Percentiles rank a stretch among this genome's conserved stretches.
Evolutionary conservation across 2,797 vertebrate genomes (phyloP).

Genomic region (Hirundo rustica): DNA sequence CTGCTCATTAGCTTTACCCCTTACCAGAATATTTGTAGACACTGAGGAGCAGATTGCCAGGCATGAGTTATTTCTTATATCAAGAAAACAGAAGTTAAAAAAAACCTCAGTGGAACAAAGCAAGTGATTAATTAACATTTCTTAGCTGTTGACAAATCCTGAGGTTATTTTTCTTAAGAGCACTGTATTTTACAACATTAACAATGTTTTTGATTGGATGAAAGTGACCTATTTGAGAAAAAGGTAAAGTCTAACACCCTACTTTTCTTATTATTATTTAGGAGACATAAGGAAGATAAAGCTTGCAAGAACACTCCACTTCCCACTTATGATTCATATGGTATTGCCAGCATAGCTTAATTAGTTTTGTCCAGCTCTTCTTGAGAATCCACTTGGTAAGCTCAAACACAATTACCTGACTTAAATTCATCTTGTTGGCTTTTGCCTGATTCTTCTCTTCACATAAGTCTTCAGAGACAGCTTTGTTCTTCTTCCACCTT

Average conservation of each 20-base stretch:
- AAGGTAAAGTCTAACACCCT: not conserved
- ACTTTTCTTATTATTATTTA: not conserved
- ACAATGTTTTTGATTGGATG: not conserved
- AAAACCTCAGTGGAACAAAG: fast-evolving
- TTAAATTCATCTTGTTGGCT: constrained; percentile 40
- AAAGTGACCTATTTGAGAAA: not conserved
- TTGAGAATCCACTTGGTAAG: not conserved
- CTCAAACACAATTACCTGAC: constrained; percentile 70
- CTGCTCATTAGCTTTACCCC: not conserved
- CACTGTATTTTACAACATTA: not conserved
- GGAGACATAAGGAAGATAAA: not conserved
- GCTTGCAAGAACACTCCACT: not conserved
- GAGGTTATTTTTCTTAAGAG: not conserved
- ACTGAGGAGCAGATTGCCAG: not conserved
- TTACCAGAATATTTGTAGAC: not conserved
- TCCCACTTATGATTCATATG: not conserved
- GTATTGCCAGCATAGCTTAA: not conserved
- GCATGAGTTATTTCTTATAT: not conserved
- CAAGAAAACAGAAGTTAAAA: not conserved
- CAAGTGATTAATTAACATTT: not conserved
- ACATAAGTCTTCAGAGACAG: constrained; percentile 66
- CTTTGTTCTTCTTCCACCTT: constrained; percentile 83
- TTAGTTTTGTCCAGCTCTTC: not conserved
- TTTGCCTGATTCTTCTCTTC: constrained; percentile 57
- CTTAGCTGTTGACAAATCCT: not conserved